Evolutionary conservation across 2,888 invertebrate genomes (phyloP).

Genomic region (Drosophila seclusa): DNA sequence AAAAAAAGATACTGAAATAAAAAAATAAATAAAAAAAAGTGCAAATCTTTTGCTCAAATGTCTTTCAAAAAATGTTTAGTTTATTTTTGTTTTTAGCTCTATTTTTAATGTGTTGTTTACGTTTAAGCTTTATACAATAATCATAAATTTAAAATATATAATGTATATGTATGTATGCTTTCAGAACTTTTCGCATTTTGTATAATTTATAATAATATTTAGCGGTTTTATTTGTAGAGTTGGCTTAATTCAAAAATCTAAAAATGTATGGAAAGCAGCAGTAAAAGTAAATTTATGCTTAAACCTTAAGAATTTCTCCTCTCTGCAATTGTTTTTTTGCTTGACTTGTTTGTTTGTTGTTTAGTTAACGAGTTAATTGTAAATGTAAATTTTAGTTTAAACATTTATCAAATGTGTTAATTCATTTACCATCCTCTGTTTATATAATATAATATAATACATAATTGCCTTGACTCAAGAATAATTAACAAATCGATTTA

Average conservation of each 20-base stretch:
- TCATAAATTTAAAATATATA: constrained; percentile 71
- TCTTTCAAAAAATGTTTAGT: constrained; percentile 63
- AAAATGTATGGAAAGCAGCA: constrained; percentile 78
- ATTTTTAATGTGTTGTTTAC: constrained; percentile 54
- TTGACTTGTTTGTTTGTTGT: constrained; percentile 28
- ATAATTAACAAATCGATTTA: constrained; percentile 61
- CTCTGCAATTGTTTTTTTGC: constrained; percentile 28
- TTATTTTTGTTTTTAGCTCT: constrained; percentile 56
- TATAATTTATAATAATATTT: constrained; percentile 55
- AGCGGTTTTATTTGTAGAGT: constrained; percentile 50
- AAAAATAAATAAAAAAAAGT: constrained; percentile 19
- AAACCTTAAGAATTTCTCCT: constrained; percentile 59
- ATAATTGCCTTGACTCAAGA: constrained; percentile 70
- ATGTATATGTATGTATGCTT: constrained; percentile 41
- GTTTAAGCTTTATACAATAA: constrained; percentile 70
- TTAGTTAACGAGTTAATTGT: constrained; percentile 29
- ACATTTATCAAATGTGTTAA: constrained; percentile 41
- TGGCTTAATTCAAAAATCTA: constrained; percentile 72
- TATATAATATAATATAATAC: constrained; percentile 67
- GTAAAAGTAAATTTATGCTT: constrained; percentile 71
- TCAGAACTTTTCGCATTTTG: constrained; percentile 48
- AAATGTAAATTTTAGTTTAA: constrained; percentile 33
- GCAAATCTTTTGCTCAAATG: constrained; percentile 37
- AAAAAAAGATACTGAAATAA: constrained; percentile 36
- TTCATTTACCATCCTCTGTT: constrained; percentile 37